phyloP scores from a whole-genome alignment of 53 echinoderm and acorn worm genomes.

The Hippasteria phrygiana region DNA sequence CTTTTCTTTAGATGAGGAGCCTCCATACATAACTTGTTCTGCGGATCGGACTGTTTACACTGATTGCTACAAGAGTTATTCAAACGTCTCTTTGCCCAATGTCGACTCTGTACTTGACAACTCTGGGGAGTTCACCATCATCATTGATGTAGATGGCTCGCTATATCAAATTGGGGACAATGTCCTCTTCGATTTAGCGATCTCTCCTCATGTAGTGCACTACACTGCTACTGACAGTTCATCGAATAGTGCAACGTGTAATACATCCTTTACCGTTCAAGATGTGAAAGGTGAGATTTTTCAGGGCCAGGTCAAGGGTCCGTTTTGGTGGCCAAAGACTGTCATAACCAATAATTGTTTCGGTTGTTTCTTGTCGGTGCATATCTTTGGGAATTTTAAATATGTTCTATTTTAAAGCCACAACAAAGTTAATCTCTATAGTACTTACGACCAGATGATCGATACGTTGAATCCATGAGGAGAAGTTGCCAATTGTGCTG shows the following conservation, averaged over 20 bases:
- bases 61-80: neutral
- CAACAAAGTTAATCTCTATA: no score
- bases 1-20: neutral
- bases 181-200: neutral
- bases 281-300: no score
- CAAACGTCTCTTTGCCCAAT: neutral
- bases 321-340: no score
- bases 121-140: neutral
- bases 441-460: no score
- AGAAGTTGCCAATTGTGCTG: no score
- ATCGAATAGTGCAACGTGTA: neutral
- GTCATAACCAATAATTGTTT: no score
- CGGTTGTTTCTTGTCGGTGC: no score
- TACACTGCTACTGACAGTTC: neutral
- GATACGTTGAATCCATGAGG: no score
- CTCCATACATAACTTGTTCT: neutral
- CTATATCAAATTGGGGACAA: neutral
- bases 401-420: no score
- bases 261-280: neutral
- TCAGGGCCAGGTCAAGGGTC: no score
- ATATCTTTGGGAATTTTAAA: no score
- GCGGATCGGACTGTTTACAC: neutral
- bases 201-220: neutral
- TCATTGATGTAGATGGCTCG: neutral
- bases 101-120: neutral